These are phyloP conservation scores for Enteromius afrohamiltoni DNA, from an alignment of 2,797 vertebrate genomes.

Conservation along the genomic window DNA sequence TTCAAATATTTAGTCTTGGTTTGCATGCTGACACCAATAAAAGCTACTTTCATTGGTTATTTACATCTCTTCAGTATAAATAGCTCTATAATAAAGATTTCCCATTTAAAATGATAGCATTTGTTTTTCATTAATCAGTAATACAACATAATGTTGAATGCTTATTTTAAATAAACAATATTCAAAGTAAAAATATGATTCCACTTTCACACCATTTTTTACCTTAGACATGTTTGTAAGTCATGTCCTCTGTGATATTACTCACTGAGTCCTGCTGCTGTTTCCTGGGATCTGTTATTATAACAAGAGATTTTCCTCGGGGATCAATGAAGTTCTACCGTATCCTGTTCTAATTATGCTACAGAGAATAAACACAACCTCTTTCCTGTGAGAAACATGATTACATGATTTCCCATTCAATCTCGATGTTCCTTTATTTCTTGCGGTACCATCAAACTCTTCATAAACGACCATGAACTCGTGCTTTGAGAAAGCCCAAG, in stretches of 20 bases:
- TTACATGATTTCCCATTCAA: neutral
- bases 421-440: neutral
- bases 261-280: neutral
- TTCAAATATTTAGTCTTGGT: neutral
- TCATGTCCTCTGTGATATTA: neutral
- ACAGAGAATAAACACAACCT: neutral
- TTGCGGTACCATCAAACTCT: neutral
- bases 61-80: too few species aligned
- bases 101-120: too few species aligned
- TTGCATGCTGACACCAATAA: neutral
- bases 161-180: neutral
- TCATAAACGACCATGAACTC: constrained; percentile 30
- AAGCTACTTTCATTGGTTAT: neutral
- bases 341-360: constrained; percentile 12
- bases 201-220: neutral
- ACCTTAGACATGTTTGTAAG: neutral
- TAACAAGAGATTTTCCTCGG: neutral
- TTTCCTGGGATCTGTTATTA: constrained; percentile 7
- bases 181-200: neutral
- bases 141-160: neutral
- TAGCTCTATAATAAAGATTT: neutral
- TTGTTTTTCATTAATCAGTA: neutral
- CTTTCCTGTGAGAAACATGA: neutral
- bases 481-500: constrained; percentile 28
- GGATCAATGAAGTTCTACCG: neutral